These are phyloP conservation scores for Drosophila rellima DNA, from an alignment of 2,888 invertebrate species.

Conservation along the genomic window DNA sequence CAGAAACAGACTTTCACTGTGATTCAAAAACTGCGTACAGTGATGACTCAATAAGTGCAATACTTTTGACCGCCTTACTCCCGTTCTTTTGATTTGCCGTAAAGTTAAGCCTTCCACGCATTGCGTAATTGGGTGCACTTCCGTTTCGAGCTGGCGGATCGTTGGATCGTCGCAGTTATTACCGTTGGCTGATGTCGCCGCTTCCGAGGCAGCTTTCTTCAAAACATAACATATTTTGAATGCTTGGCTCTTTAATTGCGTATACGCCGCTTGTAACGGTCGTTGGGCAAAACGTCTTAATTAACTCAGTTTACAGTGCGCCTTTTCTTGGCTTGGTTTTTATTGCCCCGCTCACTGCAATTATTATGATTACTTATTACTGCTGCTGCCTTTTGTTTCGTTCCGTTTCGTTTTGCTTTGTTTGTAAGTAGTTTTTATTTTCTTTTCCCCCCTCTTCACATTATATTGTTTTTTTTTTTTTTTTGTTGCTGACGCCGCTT, in stretches of 20 bases:
- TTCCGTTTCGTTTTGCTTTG: slow-evolving; percentile 64
- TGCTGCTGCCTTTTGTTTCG: slow-evolving; percentile 71
- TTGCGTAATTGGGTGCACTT: slow-evolving; percentile 72
- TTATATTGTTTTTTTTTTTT: slow-evolving; percentile 27
- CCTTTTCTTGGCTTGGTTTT: slow-evolving; percentile 42
- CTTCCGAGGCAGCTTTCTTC: slow-evolving; percentile 73
- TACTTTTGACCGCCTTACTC: neutral
- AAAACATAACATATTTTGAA: slow-evolving; percentile 76
- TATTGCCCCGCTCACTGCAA: slow-evolving; percentile 71
- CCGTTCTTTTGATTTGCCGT: too few species aligned
- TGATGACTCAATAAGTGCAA: neutral
- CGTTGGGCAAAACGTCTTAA: slow-evolving; percentile 77
- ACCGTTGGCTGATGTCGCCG: slow-evolving; percentile 52
- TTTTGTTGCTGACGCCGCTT: slow-evolving; percentile 25
- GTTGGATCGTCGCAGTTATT: slow-evolving; percentile 44
- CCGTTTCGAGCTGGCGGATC: slow-evolving; percentile 54
- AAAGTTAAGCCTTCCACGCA: slow-evolving; percentile 58
- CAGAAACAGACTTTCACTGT: too few species aligned
- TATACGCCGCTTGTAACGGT: slow-evolving; percentile 78
- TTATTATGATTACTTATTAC: slow-evolving; percentile 80
- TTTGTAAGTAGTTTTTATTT: slow-evolving; percentile 26
- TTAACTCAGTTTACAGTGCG: slow-evolving; percentile 69
- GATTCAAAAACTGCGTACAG: too few species aligned
- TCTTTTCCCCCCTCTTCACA: slow-evolving; percentile 14
- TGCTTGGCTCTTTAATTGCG: slow-evolving; percentile 71